phyloP scores from a whole-genome alignment of 2,797 vertebrate genomes.

The Mormyrus hasselquistii region DNA sequence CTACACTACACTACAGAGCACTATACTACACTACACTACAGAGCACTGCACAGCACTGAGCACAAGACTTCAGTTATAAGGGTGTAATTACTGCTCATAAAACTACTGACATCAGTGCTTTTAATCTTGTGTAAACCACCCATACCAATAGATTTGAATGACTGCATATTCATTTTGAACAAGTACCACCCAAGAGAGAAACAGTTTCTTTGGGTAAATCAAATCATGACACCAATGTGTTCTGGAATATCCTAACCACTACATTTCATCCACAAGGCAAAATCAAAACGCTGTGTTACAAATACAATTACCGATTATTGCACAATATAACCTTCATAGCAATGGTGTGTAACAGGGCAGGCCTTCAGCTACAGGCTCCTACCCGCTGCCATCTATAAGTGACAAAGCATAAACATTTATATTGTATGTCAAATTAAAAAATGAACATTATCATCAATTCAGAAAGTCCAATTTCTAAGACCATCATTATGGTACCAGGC shows the following conservation, averaged over 20 bases:
- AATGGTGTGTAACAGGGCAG: not conserved
- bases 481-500: not conserved
- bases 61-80: not conserved
- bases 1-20: not conserved
- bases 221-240: not conserved
- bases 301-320: not conserved
- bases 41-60: not conserved
- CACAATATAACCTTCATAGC: not conserved
- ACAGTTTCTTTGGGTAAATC: not conserved
- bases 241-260: not conserved
- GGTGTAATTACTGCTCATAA: not conserved
- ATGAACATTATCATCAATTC: not conserved
- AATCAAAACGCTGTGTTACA: not conserved
- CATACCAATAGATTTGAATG: not conserved
- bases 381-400: not conserved
- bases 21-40: not conserved
- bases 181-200: not conserved
- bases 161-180: not conserved
- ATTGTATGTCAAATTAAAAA: not conserved
- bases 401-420: conserved; percentile 3
- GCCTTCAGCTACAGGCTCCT: not conserved
- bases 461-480: not conserved
- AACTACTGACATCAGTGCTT: not conserved
- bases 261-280: not conserved
- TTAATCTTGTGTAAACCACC: not conserved